Evolutionary conservation across 2,888 invertebrate genomes (phyloP).

Genomic region (Napeogenes inachia): DNA sequence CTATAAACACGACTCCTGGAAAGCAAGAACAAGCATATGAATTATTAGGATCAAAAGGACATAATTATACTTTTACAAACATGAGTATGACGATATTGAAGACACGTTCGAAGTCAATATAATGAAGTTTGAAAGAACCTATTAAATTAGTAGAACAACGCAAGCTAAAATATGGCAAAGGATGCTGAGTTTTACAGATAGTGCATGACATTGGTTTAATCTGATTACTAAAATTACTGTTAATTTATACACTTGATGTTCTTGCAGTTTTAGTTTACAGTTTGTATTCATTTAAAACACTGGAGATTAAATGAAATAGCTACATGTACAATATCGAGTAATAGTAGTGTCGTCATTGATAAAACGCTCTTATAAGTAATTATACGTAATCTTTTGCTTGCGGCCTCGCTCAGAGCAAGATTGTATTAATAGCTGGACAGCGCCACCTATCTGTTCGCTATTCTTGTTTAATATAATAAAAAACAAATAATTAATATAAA

Average conservation of each 20-base stretch:
- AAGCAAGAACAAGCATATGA: slow-evolving; percentile 5
- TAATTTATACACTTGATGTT: slow-evolving; percentile 19
- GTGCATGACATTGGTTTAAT: slow-evolving; percentile 17
- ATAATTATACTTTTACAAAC: background rate
- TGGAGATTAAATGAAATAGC: no score
- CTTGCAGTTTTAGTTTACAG: background rate
- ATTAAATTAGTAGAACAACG: background rate
- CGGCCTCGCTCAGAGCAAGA: no score
- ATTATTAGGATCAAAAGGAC: background rate
- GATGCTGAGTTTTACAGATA: slow-evolving; percentile 3
- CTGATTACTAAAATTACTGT: slow-evolving; percentile 24
- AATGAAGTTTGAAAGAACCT: no score
- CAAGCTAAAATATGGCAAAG: background rate
- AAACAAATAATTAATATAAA: no score
- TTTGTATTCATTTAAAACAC: background rate
- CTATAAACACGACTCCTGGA: slow-evolving; percentile 91
- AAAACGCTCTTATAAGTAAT: no score
- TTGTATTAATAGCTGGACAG: no score
- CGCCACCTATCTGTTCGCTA: no score
- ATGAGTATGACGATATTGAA: background rate
- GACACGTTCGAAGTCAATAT: no score
- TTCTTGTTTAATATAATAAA: no score
- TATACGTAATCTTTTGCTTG: no score
- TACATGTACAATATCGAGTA: no score
- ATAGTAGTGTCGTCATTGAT: no score